Percentiles rank a stretch among this genome's conserved stretches.
phyloP scores from a whole-genome alignment of 2,113 vertebrate genomes.

The Candoia aspera region DNA sequence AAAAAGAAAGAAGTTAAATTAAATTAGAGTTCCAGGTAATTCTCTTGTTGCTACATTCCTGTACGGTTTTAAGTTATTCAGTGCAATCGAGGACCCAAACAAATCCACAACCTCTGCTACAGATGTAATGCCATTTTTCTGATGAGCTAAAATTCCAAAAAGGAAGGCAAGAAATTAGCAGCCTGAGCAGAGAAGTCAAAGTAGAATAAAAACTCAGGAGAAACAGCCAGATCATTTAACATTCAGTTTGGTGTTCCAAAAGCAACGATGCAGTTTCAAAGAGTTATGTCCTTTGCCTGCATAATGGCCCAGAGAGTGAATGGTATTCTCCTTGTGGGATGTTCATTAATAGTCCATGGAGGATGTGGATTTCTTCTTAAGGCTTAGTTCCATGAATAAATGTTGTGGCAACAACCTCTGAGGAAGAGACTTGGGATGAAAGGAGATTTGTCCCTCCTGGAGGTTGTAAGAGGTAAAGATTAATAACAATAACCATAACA shows the following conservation, averaged over 20 bases:
- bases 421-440: conserved; percentile 50
- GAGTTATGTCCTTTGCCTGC: conserved; percentile 5
- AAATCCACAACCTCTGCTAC: conserved; percentile 22
- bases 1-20: background rate
- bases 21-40: conserved; percentile 55
- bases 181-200: background rate
- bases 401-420: conserved; percentile 57
- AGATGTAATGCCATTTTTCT: conserved; percentile 1
- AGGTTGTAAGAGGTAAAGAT: conserved; percentile 68
- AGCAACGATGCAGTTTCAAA: background rate
- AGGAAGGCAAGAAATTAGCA: conserved; percentile 8
- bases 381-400: conserved; percentile 68
- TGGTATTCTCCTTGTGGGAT: conserved; percentile 7
- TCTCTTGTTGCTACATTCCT: conserved; percentile 46
- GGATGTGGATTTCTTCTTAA: conserved; percentile 54
- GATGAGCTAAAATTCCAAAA: background rate
- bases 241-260: background rate
- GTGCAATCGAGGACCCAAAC: background rate
- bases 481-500: conserved; percentile 46
- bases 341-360: conserved; percentile 51
- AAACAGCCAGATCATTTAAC: background rate
- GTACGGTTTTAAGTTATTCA: conserved; percentile 38
- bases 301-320: background rate
- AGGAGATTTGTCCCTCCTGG: conserved; percentile 59
- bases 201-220: background rate